phyloP scores from a whole-genome alignment of 1,140 invertebrate genomes.

The Geopemphigus sp. region DNA sequence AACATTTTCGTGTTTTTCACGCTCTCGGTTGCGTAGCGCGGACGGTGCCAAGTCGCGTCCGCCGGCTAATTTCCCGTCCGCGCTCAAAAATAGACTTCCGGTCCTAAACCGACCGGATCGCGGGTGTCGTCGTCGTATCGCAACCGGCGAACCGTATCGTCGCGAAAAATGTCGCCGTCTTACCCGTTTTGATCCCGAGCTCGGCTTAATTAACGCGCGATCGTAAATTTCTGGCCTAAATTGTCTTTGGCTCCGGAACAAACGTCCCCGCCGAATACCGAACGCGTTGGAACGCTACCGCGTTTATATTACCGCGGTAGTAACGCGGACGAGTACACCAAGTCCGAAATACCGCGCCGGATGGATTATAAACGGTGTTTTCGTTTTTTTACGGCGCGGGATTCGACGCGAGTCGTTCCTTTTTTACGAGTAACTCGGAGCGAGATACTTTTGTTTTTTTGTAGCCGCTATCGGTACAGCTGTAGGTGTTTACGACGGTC shows the following conservation, averaged over 20 bases:
- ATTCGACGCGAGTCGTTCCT: too few relatives aligned
- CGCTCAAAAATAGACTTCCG: constrained; percentile 41
- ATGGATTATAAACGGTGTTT: too few relatives aligned
- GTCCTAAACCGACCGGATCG: constrained; percentile 17
- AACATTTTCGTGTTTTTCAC: too few relatives aligned
- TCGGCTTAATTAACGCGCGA: constrained; percentile 5
- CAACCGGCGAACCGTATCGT: not conserved
- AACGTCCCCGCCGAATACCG: not conserved
- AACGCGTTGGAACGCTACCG: not conserved
- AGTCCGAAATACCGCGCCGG: too few relatives aligned
- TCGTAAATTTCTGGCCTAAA: constrained; percentile 21
- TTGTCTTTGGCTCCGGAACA: constrained; percentile 16
- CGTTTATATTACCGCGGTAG: not conserved
- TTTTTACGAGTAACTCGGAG: too few relatives aligned
- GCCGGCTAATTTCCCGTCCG: constrained; percentile 25
- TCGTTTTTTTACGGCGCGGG: too few relatives aligned
- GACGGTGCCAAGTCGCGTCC: constrained; percentile 2
- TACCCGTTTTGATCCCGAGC: not conserved
- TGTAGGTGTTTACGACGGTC: too few relatives aligned
- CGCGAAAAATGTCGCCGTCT: not conserved
- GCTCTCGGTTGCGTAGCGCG: too few relatives aligned
- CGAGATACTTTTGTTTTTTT: too few relatives aligned
- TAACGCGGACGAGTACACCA: too few relatives aligned
- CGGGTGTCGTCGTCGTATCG: constrained; percentile 3
- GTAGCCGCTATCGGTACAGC: too few relatives aligned